Evolutionary conservation across 2,888 invertebrate species (phyloP).

Genomic region (Watsonalla cultraria): DNA sequence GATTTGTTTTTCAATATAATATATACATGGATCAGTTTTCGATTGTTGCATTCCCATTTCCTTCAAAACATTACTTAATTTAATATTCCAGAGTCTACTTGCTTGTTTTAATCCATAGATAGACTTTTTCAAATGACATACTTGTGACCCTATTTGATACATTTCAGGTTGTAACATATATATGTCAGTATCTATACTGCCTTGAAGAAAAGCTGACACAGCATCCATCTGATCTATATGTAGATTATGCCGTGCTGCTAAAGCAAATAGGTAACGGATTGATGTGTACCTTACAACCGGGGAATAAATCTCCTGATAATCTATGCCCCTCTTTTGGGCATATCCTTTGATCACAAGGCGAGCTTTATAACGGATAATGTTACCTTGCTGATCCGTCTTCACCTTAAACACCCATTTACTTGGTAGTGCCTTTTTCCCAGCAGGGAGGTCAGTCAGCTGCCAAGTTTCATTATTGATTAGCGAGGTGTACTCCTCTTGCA

Average conservation of each 20-base stretch:
- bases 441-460: conserved; percentile 6
- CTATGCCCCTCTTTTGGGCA: conserved; percentile 18
- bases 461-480: conserved; percentile 9
- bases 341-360: conserved; percentile 14
- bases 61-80: too few relatives aligned
- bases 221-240: conserved; percentile 22
- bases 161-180: conserved; percentile 21
- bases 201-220: conserved; percentile 20
- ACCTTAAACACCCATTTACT: conserved; percentile 7
- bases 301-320: conserved; percentile 16
- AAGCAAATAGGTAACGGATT: conserved; percentile 10
- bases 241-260: conserved; percentile 14
- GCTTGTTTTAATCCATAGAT: conserved; percentile 20
- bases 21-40: too few relatives aligned
- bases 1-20: too few relatives aligned
- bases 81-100: conserved; percentile 18
- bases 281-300: conserved; percentile 16
- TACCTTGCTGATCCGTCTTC: conserved; percentile 10
- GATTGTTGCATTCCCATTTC: too few relatives aligned
- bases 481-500: conserved; percentile 11
- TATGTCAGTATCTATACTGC: conserved; percentile 20
- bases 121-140: conserved; percentile 18
- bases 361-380: conserved; percentile 11
- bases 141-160: conserved; percentile 9
- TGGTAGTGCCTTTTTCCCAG: conserved; percentile 6